Percentiles rank a stretch among this genome's conserved stretches.
Evolutionary conservation across 2,113 vertebrate species (phyloP).

Genomic region (Myotis yumanensis): DNA sequence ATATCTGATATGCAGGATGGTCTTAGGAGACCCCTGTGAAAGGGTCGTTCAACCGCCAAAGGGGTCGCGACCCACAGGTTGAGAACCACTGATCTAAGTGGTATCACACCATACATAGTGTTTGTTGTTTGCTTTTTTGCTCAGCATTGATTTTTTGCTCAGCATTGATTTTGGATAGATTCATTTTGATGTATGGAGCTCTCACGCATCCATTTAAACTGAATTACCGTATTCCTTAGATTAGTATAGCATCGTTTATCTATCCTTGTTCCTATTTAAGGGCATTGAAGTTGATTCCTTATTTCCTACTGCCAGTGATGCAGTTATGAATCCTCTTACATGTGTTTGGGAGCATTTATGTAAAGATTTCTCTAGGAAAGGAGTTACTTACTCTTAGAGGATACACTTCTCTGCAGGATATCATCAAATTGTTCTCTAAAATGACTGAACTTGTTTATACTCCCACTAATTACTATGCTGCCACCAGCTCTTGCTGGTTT

Average conservation of each 20-base stretch:
- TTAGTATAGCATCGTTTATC: neutral
- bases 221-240: neutral
- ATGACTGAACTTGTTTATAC: neutral
- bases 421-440: neutral
- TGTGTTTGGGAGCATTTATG: neutral
- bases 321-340: neutral
- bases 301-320: neutral
- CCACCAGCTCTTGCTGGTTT: neutral
- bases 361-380: neutral
- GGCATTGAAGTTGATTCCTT: neutral
- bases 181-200: neutral
- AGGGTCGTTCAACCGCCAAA: too few species aligned
- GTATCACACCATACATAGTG: neutral
- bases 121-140: conserved; percentile 1
- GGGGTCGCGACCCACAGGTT: too few species aligned
- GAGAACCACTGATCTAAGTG: neutral
- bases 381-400: neutral
- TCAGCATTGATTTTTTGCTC: neutral
- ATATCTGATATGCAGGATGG: too few species aligned
- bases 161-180: neutral
- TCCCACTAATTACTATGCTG: neutral
- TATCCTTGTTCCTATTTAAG: neutral
- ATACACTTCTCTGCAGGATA: neutral
- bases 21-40: too few species aligned
- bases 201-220: neutral